Base-by-base conservation (phyloP, 2,888 invertebrate species). In the Sinohyriopsis cumingii region DNA sequence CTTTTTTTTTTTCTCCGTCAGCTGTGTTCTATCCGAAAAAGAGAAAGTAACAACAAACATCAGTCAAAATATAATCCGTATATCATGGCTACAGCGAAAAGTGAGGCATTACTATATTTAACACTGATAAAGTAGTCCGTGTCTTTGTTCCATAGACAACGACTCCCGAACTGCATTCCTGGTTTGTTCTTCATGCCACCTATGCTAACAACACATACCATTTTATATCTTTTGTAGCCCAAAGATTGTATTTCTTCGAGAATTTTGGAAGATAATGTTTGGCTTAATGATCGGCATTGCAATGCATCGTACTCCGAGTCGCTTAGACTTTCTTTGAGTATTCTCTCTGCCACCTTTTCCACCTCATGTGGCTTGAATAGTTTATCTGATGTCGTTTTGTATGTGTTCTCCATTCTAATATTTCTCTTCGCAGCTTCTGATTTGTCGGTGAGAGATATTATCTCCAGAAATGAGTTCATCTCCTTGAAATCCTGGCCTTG, bases 51-150 rank as follows among this genome's bases (percentile, higher is more conserved):
- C 45, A 0, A 45, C 45, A 45, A 12, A 45, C 45, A 28, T 70
- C 60, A 84, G 20, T 84, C 82, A 73, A 82, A 84, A 67, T 84
- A 84, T 55, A 88, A 67, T 0, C 83, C 87, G 64, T 87, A 88
- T 0, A 88, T 80, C 82, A 87, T 82, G 0, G 88, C 87, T 53
- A 88, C 86, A 2, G 87, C 87, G 67, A 86, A 88, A 20, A 88
- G 74, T 1, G 87, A 84, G 5, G 72, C 76, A 75, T 88, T 88
- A 22, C 84, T 82, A 68, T 82, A 88, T 75, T 84, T 86, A 60
- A 87, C 86, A 69, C 85, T 84, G n/a, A 85, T 82, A 74, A 88
- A 88, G 68, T 82, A 85, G 73, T 88, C 88, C n/a, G 86, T 86
- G 54, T 80, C 77, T 59, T 84, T 78, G 71, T 88, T 86, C 88